Conservation (phyloP, 2,888 invertebrate species). For the Epistrophe eligans region DNA sequence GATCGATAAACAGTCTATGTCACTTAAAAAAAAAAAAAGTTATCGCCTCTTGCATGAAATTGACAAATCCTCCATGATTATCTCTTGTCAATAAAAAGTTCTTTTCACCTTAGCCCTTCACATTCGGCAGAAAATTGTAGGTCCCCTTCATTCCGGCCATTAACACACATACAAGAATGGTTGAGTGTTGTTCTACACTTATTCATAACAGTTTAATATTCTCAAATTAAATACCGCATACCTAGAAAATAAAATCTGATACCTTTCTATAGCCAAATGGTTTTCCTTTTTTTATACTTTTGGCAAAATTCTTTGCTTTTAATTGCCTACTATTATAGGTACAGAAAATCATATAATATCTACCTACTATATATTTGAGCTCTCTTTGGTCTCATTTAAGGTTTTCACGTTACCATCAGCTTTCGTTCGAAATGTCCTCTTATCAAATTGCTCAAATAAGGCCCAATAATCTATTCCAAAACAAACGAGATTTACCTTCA, state of each 20-base stretch:
- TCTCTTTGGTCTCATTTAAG: not conserved
- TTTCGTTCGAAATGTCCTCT: slow-evolving; percentile 29
- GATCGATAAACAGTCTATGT: no score
- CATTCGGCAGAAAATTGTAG: no score
- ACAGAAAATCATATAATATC: not conserved
- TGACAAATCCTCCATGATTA: no score
- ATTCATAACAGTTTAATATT: no score
- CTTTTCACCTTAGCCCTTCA: no score
- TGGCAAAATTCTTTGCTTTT: not conserved
- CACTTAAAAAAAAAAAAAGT: no score
- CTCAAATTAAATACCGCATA: no score
- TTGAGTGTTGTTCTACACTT: no score
- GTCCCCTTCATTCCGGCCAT: no score
- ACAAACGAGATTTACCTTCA: slow-evolving; percentile 51
- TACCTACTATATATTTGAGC: not conserved
- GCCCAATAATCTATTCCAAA: slow-evolving; percentile 32
- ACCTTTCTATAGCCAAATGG: not conserved
- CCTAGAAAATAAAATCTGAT: not conserved
- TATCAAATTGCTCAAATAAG: slow-evolving; percentile 49
- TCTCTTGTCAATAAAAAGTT: no score
- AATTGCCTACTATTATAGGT: not conserved
- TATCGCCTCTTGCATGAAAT: no score
- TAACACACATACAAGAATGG: no score
- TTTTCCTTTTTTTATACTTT: not conserved
- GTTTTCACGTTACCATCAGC: not conserved